Evolutionary conservation across 2,113 vertebrate species (phyloP).

Genomic region (Scomber scombrus): DNA sequence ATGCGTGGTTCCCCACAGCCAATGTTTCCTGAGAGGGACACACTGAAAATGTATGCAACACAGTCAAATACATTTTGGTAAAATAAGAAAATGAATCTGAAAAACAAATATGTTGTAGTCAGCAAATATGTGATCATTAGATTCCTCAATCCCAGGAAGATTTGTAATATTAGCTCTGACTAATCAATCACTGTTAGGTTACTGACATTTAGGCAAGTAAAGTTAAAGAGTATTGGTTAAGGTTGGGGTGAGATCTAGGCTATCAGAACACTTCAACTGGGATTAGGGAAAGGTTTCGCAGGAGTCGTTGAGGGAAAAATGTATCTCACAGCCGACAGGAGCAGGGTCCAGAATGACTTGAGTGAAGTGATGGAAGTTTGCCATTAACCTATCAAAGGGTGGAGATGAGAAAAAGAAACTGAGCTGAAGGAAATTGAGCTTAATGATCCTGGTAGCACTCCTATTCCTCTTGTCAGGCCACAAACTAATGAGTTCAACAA

Average conservation of each 20-base stretch:
- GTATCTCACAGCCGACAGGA: no score
- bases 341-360: not conserved
- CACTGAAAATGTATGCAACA: not conserved
- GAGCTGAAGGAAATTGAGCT: not conserved
- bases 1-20: no score
- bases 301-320: not conserved
- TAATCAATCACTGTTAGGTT: not conserved
- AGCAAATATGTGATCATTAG: not conserved
- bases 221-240: not conserved
- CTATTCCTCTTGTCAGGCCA: not conserved
- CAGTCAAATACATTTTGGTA: not conserved
- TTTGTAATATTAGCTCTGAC: not conserved
- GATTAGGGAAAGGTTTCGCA: not conserved
- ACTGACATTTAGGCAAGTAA: not conserved
- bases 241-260: not conserved
- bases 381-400: not conserved
- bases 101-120: no score
- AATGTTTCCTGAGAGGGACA: not conserved
- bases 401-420: not conserved
- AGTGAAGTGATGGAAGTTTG: not conserved
- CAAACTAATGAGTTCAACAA: conserved; percentile 36
- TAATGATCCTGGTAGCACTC: conserved; percentile 23
- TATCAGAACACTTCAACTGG: not conserved
- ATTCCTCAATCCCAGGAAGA: not conserved
- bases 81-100: not conserved